Evolutionary conservation across 1,140 invertebrate genomes (phyloP), one percentile per base, ranked within the genome.

Genomic region (Atta texana): DNA sequence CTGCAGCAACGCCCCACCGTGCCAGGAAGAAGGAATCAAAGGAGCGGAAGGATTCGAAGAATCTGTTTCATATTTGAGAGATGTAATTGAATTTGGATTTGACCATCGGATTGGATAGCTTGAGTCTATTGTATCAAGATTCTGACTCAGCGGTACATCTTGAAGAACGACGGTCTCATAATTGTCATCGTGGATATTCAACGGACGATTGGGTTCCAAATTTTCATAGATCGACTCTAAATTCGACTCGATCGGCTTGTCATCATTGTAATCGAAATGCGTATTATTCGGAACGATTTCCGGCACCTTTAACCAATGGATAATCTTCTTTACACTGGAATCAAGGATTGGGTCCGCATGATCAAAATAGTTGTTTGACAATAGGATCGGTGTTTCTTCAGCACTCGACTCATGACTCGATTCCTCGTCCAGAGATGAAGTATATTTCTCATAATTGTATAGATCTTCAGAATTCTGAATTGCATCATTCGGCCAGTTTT

Each of bases 371-470:
- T 12, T 64, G 10, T 77, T 78, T 12, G 28, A 72, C 3, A 39
- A 16, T 4, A 68, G 39, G 51, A 86, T 28, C 14, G 80, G 57
- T 24, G 12, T 64, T 14, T 85, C 14, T 2, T 69, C 31, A 44
- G 39, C 39, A 44, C 80, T 55, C 12, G 12, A 12, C 14, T 90
- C 63, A 0, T 87, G 31, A 59, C 44, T 49, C 80, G 49, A n/a
- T 18, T 76, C 55, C 7, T 77, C 44, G 1, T 85, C 74, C 6
- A 84, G 10, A n/a, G 89, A 87, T 0, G 92, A 91, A 10, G 93
- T 94, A 31, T 95, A 95, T 39, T 92, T 94, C 6, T 95, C 92
- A 14, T 95, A 94, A 89, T 94, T 92, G 24, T 92, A 91, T 0
- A 94, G 59, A 88, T 95, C 94, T 6, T 93, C 88, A 0, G 87